A percentile compares a stretch with the other conserved stretches of the same genome.
Conservation (phyloP, 2,797 vertebrate genomes). For the Oreochromis grahami region DNA sequence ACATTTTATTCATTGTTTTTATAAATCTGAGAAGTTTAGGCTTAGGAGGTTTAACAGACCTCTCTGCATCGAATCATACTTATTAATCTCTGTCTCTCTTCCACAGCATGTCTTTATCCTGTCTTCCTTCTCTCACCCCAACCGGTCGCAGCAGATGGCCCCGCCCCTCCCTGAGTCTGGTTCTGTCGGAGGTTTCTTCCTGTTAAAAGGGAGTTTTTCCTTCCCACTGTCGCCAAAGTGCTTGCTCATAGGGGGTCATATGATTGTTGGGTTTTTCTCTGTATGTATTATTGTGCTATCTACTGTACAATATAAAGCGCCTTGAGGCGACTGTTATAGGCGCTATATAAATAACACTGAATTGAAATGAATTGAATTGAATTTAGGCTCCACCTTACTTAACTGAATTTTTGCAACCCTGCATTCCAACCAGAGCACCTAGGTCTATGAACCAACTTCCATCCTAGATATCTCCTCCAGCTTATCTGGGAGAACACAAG, state of each 20-base stretch:
- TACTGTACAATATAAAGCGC: not conserved
- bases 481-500: not conserved
- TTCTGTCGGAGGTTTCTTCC: no score
- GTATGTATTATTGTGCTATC: not conserved
- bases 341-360: fast-evolving
- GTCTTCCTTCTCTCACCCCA: no score
- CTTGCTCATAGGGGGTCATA: fast-evolving
- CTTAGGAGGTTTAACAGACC: no score
- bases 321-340: not conserved
- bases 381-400: not conserved
- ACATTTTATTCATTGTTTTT: no score
- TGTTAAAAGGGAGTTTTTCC: no score
- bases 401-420: not conserved
- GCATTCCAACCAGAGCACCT: not conserved
- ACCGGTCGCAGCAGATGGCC: no score
- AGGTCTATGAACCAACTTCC: not conserved
- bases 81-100: fast-evolving
- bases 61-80: fast-evolving
- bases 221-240: not conserved
- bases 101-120: no score
- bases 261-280: fast-evolving
- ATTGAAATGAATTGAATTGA: not conserved
- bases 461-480: not conserved
- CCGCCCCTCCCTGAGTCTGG: no score
- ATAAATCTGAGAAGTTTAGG: no score